Conservation (phyloP, 1,140 invertebrate genomes). For the Drosophila tropicalis region DNA sequence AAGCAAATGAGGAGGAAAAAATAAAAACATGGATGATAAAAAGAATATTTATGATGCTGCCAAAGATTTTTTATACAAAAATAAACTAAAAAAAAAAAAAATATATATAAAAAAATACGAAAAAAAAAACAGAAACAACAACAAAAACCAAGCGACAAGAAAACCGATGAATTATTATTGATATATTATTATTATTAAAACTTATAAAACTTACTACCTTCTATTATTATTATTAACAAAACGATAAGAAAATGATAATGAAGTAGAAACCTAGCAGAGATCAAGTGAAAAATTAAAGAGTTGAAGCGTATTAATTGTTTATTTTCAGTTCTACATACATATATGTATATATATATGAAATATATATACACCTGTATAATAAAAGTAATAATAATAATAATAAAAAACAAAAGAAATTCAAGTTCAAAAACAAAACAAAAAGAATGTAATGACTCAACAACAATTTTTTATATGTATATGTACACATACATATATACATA, state of each 20-base stretch:
- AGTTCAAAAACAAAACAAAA: constrained; percentile 29
- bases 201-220: constrained; percentile 31
- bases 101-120: background rate
- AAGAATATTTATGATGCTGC: constrained; percentile 65
- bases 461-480: background rate
- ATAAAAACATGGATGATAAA: constrained; percentile 33
- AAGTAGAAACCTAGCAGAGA: background rate
- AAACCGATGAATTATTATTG: constrained; percentile 48
- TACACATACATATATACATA: background rate
- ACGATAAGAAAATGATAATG: background rate
- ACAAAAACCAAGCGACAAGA: constrained; percentile 18
- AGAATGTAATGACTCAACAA: constrained; percentile 27
- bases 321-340: constrained; percentile 43
- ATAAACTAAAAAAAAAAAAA: constrained; percentile 24
- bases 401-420: constrained; percentile 41
- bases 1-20: constrained; percentile 19
- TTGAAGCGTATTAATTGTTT: constrained; percentile 48
- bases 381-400: constrained; percentile 6
- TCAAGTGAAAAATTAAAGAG: background rate
- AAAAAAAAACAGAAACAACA: constrained; percentile 7
- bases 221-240: constrained; percentile 33
- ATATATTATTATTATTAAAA: constrained; percentile 42
- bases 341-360: constrained; percentile 2
- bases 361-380: constrained; percentile 23
- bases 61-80: constrained; percentile 73